Conservation (phyloP, 2,888 invertebrate genomes). For the Microctonus brassicae region DNA sequence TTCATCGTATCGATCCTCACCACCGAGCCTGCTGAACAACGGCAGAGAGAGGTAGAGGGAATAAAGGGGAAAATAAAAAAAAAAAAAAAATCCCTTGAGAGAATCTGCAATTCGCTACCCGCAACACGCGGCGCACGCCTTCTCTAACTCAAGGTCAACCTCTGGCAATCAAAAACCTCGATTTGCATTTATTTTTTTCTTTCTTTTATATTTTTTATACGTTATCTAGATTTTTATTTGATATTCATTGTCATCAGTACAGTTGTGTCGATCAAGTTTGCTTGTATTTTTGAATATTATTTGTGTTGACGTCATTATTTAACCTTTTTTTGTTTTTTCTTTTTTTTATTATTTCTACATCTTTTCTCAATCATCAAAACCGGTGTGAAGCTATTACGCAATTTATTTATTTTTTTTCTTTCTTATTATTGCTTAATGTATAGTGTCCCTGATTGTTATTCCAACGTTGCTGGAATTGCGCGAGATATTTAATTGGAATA, state of each 20-base stretch:
- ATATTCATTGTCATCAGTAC: too few species aligned
- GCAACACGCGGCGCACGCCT: conserved; percentile 19
- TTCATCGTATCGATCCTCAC: conserved; percentile 26
- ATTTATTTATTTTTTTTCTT: conserved; percentile 6
- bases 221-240: neutral
- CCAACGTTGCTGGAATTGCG: conserved; percentile 8
- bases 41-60: neutral
- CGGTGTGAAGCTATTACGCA: conserved; percentile 15
- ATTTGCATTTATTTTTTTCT: neutral
- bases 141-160: conserved; percentile 32
- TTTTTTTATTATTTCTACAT: neutral
- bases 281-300: neutral
- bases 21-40: neutral
- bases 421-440: conserved; percentile 2
- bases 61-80: conserved; percentile 4
- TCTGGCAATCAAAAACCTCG: conserved; percentile 27
- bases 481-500: conserved; percentile 17
- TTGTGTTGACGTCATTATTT: neutral
- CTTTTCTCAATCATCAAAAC: neutral
- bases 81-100: conserved; percentile 17
- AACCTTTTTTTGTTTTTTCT: neutral
- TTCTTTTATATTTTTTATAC: neutral
- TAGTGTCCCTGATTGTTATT: conserved; percentile 22
- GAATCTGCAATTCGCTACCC: conserved; percentile 5
- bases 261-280: too few species aligned